Percentiles rank a stretch among this genome's conserved stretches.
These are phyloP conservation scores for Drosophila leonis DNA, from an alignment of 2,888 invertebrate species.

Conservation along the genomic window DNA sequence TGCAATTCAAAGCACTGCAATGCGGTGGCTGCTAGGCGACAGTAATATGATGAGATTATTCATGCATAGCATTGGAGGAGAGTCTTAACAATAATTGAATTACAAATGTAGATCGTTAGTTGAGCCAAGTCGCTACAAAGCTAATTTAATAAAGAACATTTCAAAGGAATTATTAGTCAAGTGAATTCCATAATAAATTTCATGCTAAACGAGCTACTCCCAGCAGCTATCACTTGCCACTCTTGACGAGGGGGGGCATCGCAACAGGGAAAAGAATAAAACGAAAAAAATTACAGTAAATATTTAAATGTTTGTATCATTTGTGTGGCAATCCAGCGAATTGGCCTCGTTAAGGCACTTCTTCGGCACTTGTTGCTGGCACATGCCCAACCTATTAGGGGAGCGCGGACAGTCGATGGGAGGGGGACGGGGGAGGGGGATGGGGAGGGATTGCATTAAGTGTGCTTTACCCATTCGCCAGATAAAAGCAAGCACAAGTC, in stretches of 20 bases:
- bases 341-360: conserved; percentile 41
- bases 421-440: too few species aligned
- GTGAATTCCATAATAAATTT: background rate
- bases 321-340: conserved; percentile 31
- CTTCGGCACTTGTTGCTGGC: conserved; percentile 30
- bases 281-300: conserved; percentile 1
- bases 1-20: background rate
- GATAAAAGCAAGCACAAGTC: conserved; percentile 69
- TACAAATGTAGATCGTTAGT: background rate
- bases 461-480: conserved; percentile 45
- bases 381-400: background rate
- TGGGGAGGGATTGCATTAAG: conserved; percentile 47
- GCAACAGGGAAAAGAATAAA: background rate
- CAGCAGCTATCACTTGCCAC: background rate
- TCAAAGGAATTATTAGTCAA: background rate
- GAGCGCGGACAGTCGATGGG: background rate
- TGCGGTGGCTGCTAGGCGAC: background rate
- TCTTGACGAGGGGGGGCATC: background rate
- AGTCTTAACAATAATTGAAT: background rate
- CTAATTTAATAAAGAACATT: background rate
- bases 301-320: conserved; percentile 27
- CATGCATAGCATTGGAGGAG: background rate
- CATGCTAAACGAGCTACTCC: background rate
- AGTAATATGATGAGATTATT: background rate
- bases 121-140: background rate